Percentiles rank a stretch among this genome's conserved stretches.
Conservation (phyloP, 2,888 invertebrate genomes). For the Erannis defoliaria region DNA sequence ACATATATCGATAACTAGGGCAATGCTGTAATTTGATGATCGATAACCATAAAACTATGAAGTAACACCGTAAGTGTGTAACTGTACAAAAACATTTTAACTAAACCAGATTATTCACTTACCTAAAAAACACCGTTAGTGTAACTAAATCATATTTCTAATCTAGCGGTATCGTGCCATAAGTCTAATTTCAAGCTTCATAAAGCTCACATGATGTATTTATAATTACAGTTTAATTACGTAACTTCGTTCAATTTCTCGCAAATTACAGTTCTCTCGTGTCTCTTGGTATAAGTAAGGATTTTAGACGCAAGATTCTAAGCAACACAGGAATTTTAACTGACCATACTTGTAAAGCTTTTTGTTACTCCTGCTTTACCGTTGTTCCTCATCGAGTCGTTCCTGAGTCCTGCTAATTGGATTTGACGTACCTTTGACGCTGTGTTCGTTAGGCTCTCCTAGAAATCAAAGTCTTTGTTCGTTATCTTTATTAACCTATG, state of each 20-base stretch:
- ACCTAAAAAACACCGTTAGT: constrained; percentile 15
- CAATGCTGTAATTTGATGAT: constrained; percentile 35
- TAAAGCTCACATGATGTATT: constrained; percentile 32
- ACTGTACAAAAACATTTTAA: constrained; percentile 11
- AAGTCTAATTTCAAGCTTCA: constrained; percentile 35
- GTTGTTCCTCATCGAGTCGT: constrained; percentile 39
- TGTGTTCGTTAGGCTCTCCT: constrained; percentile 38
- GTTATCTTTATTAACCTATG: constrained; percentile 35
- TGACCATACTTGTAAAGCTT: constrained; percentile 48
- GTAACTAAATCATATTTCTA: constrained; percentile 15
- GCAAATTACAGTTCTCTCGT: constrained; percentile 27
- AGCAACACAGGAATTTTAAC: constrained; percentile 41
- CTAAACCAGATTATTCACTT: background rate
- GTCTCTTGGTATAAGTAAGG: constrained; percentile 5
- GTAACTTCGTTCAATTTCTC: constrained; percentile 35
- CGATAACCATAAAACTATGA: constrained; percentile 21
- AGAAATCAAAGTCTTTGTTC: constrained; percentile 40
- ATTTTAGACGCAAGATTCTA: constrained; percentile 23
- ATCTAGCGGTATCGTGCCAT: constrained; percentile 30
- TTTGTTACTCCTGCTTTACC: constrained; percentile 46
- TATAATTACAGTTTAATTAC: constrained; percentile 35
- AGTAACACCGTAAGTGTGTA: constrained; percentile 19
- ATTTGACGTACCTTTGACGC: constrained; percentile 49
- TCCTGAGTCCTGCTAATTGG: constrained; percentile 56
- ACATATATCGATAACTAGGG: constrained; percentile 32